Evolutionary conservation across 2,113 vertebrate species (phyloP).

Genomic region (Antechinus stuartii): DNA sequence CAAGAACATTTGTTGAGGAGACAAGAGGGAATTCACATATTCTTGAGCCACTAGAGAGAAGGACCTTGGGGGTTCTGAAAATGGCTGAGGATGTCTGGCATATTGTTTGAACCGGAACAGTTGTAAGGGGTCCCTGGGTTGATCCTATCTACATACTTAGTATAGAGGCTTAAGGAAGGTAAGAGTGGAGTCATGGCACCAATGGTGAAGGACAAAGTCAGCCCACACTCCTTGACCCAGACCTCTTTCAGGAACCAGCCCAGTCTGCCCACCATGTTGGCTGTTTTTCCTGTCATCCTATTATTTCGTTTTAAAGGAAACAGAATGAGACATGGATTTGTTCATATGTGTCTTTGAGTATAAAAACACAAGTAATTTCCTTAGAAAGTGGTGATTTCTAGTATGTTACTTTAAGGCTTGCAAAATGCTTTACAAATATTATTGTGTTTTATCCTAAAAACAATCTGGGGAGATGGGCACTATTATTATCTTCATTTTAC

Average conservation of each 20-base stretch:
- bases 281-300: neutral
- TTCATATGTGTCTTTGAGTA: neutral
- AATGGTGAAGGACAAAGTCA: constrained; percentile 84
- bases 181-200: constrained; percentile 74
- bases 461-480: neutral
- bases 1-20: no score
- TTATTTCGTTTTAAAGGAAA: neutral
- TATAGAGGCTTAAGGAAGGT: constrained; percentile 87
- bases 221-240: constrained; percentile 91
- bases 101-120: constrained; percentile 92
- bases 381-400: neutral
- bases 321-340: neutral
- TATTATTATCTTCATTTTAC: neutral
- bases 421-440: neutral
- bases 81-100: constrained; percentile 90
- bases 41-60: constrained; percentile 90
- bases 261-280: constrained; percentile 71
- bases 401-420: neutral
- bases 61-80: constrained; percentile 87
- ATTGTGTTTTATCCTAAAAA: neutral
- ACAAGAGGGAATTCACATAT: constrained; percentile 77
- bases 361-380: neutral
- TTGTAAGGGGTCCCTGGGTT: constrained; percentile 85
- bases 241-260: constrained; percentile 87
- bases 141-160: constrained; percentile 86